phyloP scores from a whole-genome alignment of 2,888 invertebrate genomes.

The Cryptophagus acutangulus region DNA sequence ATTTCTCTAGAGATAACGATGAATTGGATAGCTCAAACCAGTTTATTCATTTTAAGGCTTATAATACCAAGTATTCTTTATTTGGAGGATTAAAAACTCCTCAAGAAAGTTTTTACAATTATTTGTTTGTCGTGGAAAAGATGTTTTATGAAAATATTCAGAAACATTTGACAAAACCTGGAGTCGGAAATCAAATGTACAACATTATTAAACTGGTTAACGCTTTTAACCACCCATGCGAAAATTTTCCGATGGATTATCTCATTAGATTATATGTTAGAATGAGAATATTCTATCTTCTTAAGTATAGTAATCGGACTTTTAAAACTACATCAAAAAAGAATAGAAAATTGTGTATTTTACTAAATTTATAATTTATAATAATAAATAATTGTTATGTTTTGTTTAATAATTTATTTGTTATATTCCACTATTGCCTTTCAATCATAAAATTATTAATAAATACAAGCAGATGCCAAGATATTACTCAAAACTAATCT shows the following conservation, averaged over 20 bases:
- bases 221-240: constrained; percentile 10
- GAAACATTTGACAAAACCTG: background rate
- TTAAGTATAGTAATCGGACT: background rate
- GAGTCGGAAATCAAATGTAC: background rate
- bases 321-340: background rate
- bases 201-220: background rate
- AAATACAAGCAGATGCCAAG: no score
- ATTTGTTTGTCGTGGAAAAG: constrained; percentile 10
- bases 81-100: constrained; percentile 14
- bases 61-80: constrained; percentile 7
- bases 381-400: background rate
- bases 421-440: no score
- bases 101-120: constrained; percentile 10
- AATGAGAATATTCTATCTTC: background rate
- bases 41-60: constrained; percentile 16
- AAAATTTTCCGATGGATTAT: constrained; percentile 11
- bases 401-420: no score
- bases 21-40: constrained; percentile 9
- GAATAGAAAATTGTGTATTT: background rate
- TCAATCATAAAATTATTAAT: no score
- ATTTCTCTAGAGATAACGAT: constrained; percentile 9
- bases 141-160: constrained; percentile 11
- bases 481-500: no score
- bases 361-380: background rate
- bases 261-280: constrained; percentile 11